These are phyloP conservation scores for Lipophrys pholis DNA, from an alignment of 2,113 vertebrate genomes.

Conservation along the genomic window DNA sequence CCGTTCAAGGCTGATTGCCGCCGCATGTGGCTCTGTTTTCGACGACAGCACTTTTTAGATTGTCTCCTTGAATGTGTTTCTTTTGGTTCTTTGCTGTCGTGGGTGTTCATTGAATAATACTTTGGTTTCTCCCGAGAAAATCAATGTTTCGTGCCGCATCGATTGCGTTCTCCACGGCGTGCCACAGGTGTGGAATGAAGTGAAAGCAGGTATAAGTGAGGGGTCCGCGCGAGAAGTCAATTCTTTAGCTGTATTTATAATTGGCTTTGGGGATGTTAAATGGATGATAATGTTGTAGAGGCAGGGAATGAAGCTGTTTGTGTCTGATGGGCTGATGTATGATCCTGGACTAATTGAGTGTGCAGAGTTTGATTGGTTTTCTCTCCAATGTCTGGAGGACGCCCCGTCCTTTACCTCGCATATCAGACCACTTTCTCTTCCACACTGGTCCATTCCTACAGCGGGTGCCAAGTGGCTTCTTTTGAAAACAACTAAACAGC, in stretches of 20 bases:
- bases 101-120: neutral
- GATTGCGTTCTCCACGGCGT: neutral
- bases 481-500: neutral
- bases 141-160: neutral
- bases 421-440: neutral
- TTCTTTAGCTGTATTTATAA: conserved; percentile 50
- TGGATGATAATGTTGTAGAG: conserved; percentile 37
- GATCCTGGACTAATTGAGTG: conserved; percentile 73
- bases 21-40: too few species aligned
- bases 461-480: neutral
- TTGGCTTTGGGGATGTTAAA: conserved; percentile 40
- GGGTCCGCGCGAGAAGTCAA: neutral
- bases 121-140: neutral
- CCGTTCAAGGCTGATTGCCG: too few species aligned
- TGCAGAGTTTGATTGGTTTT: conserved; percentile 71
- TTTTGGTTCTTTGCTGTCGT: too few species aligned
- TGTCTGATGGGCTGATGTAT: conserved; percentile 60
- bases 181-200: neutral
- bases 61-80: too few species aligned
- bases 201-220: conserved; percentile 7
- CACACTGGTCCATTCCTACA: neutral
- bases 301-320: conserved; percentile 21
- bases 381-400: conserved; percentile 63
- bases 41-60: too few species aligned
- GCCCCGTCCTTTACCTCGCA: conserved; percentile 45